Evolutionary conservation across 2,113 vertebrate species (phyloP), one percentile per base, ranked within the genome.

Genomic region (Mesocricetus auratus): DNA sequence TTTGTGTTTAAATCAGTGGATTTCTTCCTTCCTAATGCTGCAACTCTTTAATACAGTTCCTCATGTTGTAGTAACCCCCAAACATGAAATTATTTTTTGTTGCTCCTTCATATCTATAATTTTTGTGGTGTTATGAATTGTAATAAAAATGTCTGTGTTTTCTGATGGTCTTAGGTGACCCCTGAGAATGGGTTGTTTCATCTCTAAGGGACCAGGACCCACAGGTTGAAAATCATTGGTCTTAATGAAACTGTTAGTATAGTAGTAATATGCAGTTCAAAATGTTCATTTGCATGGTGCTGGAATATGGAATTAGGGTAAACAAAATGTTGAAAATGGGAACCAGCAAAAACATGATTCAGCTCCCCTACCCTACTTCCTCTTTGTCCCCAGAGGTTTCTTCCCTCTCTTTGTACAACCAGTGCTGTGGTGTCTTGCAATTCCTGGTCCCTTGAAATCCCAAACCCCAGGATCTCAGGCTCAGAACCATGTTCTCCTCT

Each of bases 361-460:
- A n/a, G 29, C 36, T 12, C 39, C 5, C 33, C 24, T 39, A 3
- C 2, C 13, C 0, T 0, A 5, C 5, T 60, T 50, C 74, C 22
- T 86, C 3, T 26, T 2, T 2, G 24, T 31, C 4, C 36, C 56
- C 42, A 21, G 8, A 5, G 0, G 42, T 10, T 53, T 56, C 29
- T 87, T 53, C 58, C 45, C 15, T 29, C 56, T 79, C n/a, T n/a
- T n/a, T n/a, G n/a, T n/a, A n/a, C n/a, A 31, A 33, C 73, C 33
- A 29, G 22, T 5, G n/a, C 26, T 47, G 3, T 50, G 1, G 26
- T 3, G 15, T 45, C 66, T 45, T 29, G 22, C 19, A 64, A 7
- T 19, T 19, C 3, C 7, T 45, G 22, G 1, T 7, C n/a, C 15
- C 5, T 16, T 21, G 15, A 13, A 33, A 7, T 19, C 26, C 45